phyloP scores from a whole-genome alignment of 2,797 vertebrate species.

The Salmo trutta region DNA sequence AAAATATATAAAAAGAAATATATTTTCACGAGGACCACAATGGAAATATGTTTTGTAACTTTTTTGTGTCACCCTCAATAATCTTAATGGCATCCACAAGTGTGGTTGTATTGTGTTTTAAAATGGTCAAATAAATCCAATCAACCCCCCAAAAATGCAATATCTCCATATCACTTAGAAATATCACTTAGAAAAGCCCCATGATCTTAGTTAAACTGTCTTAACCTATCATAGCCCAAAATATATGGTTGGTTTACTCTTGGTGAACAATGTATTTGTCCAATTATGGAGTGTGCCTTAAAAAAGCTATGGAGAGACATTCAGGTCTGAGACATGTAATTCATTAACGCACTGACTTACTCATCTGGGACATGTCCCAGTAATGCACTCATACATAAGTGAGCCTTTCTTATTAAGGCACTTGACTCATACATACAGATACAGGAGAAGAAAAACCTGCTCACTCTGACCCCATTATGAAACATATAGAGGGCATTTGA shows the following conservation, averaged over 20 bases:
- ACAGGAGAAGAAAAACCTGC: not conserved
- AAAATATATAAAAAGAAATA: too few species aligned
- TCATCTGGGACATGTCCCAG: not conserved
- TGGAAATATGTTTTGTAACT: too few species aligned
- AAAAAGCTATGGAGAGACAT: constrained; percentile 16
- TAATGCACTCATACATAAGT: not conserved
- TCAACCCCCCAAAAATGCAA: too few species aligned
- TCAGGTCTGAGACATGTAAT: not conserved
- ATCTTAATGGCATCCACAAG: too few species aligned
- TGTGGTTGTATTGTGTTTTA: too few species aligned
- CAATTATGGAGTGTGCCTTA: not conserved
- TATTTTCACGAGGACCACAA: too few species aligned
- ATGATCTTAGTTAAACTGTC: not conserved
- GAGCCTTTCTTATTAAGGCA: too few species aligned
- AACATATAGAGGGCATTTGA: not conserved
- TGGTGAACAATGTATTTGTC: not conserved
- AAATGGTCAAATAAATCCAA: too few species aligned
- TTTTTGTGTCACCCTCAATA: too few species aligned
- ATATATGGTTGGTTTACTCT: not conserved
- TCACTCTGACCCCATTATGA: not conserved
- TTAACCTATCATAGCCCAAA: not conserved
- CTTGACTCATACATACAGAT: not conserved
- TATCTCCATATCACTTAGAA: not conserved
- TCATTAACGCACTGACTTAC: not conserved
- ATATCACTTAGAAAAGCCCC: not conserved